Evolutionary conservation across 2,888 invertebrate species (phyloP), one percentile per base, ranked within the genome.

Genomic region (Ditula angustiorana): DNA sequence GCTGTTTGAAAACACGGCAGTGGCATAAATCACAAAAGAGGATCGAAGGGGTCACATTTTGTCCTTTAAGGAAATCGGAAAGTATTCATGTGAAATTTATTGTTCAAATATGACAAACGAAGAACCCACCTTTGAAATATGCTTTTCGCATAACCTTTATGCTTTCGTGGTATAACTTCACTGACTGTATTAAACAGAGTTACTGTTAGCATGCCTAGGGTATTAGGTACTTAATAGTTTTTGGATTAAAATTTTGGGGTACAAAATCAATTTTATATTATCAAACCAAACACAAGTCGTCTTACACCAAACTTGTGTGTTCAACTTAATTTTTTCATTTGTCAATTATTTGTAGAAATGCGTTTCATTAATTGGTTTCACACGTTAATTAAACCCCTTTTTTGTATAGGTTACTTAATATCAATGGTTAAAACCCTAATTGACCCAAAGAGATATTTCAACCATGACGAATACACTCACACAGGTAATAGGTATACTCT

Each of bases 21-120:
- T 76, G 77, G 81, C 82, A 86, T 84, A 88, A 90, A 89, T 87
- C 86, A 80, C 79, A 78, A 87, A 87, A 88, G 86, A 87, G 83
- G 87, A 86, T 89, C 81, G 80, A 81, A 82, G 73, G 75, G 67
- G 65, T 61, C 69, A 67, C 65, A 69, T 71, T 77, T 77, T 67
- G 67, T 72, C 71, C 75, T 74, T 79, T 78, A 67, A 56, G 59
- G 30, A 53, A 59, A 58, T 57, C 30, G 44, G n/a, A n/a, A n/a
- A n/a, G 58, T 64, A 55, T 61, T 41, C 28, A 61, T 50, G n/a
- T 8, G n/a, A 49, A 46, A 66, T 63, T 41, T 56, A 65, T 63
- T 55, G 60, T 53, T 52, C 55, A 47, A 55, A 57, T 52, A 63
- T 46, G 24, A 64, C 50, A 59, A 57, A 55, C 26, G 26, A 10